These are phyloP conservation scores for Scopus umbretta DNA, from an alignment of 2,113 vertebrate species.

Conservation along the genomic window DNA sequence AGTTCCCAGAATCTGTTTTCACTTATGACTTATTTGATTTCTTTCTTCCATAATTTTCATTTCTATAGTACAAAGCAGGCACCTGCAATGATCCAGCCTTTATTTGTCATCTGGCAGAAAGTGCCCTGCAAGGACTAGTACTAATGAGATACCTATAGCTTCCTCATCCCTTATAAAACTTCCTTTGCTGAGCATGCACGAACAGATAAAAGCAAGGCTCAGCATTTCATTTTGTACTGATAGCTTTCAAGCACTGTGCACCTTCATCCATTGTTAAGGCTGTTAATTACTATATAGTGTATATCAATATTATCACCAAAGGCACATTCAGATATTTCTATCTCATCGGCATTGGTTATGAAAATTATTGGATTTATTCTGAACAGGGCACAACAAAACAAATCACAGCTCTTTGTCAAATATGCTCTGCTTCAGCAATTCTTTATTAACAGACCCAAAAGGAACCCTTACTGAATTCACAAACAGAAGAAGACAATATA, in stretches of 20 bases:
- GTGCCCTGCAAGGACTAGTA: background rate
- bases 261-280: background rate
- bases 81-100: background rate
- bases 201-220: background rate
- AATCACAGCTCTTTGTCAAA: background rate
- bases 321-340: background rate
- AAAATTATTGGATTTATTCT: background rate
- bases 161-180: background rate
- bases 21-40: background rate
- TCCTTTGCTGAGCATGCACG: background rate
- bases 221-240: background rate
- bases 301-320: background rate
- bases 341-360: background rate
- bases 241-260: background rate
- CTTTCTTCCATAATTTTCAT: background rate
- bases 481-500: background rate
- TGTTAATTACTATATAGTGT: background rate
- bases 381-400: background rate
- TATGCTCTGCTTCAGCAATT: background rate
- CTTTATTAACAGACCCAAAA: background rate
- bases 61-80: background rate
- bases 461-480: background rate
- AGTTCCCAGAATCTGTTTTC: background rate
- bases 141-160: background rate
- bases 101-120: background rate